A percentile compares a stretch with the other conserved stretches of the same genome.
Evolutionary conservation across 2,797 vertebrate species (phyloP).

Genomic region (Pygocentrus nattereri): DNA sequence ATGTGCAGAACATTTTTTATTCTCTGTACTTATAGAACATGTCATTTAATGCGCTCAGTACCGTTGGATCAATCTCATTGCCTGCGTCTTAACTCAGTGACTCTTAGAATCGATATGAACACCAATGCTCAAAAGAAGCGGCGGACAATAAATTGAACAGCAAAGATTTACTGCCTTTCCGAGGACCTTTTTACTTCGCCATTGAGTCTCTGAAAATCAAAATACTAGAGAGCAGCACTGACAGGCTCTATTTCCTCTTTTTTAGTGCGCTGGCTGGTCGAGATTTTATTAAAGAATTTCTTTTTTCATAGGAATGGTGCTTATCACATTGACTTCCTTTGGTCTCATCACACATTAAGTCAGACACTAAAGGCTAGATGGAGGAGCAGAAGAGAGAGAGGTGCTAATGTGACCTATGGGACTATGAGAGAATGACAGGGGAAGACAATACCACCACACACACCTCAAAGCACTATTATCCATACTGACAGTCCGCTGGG

Average conservation of each 20-base stretch:
- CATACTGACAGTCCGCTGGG: constrained; percentile 54
- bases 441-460: constrained; percentile 57
- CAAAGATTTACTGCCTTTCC: constrained; percentile 47
- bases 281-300: constrained; percentile 22
- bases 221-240: constrained; percentile 26
- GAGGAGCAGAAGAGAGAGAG: constrained; percentile 45
- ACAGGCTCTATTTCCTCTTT: constrained; percentile 34
- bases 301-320: constrained; percentile 27
- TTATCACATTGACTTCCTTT: constrained; percentile 33
- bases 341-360: constrained; percentile 40
- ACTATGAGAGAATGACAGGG: constrained; percentile 56
- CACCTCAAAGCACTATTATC: constrained; percentile 54
- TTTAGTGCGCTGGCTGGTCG: constrained; percentile 7
- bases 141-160: constrained; percentile 25
- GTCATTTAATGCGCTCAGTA: not conserved
- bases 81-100: constrained; percentile 11
- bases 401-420: constrained; percentile 69
- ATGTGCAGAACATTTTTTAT: too few species aligned
- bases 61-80: constrained; percentile 8
- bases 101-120: constrained; percentile 12
- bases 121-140: not conserved
- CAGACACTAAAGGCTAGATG: constrained; percentile 22
- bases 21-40: too few species aligned
- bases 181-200: constrained; percentile 20
- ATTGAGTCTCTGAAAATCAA: constrained; percentile 30